These are phyloP conservation scores for Magallana angulata DNA, from an alignment of 1,140 invertebrate genomes.

Conservation along the genomic window DNA sequence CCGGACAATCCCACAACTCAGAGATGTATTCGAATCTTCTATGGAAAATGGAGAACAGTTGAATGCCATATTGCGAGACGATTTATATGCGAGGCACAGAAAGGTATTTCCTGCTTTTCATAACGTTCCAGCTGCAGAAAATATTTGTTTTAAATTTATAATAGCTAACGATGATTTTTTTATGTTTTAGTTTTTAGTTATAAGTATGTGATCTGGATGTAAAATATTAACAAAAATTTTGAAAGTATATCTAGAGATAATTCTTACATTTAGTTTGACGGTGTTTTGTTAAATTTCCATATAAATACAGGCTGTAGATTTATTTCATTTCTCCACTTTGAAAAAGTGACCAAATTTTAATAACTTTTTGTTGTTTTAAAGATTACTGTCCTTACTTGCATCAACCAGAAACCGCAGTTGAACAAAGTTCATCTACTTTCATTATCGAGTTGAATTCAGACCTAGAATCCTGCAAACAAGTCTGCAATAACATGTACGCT, in stretches of 20 bases:
- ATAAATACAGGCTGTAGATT: too few species aligned
- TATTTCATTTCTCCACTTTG: too few species aligned
- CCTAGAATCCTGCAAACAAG: neutral
- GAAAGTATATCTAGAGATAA: too few species aligned
- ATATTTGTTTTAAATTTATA: too few species aligned
- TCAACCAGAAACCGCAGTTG: neutral
- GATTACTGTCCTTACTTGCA: neutral
- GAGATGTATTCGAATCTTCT: conserved; percentile 5
- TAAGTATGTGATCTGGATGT: too few species aligned
- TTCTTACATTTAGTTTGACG: too few species aligned
- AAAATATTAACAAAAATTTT: too few species aligned
- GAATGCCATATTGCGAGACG: neutral
- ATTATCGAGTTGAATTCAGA: neutral
- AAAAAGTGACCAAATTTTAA: too few species aligned
- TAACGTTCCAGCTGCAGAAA: too few species aligned
- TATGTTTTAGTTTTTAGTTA: too few species aligned
- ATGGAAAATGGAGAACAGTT: neutral
- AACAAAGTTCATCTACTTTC: neutral
- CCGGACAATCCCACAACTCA: neutral
- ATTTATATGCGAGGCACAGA: neutral
- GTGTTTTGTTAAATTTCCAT: too few species aligned
- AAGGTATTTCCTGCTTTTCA: neutral
- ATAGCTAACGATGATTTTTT: too few species aligned
- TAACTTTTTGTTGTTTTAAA: neutral
- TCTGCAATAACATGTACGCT: neutral